These are phyloP conservation scores for Pseudotriccus pelzelni DNA, from an alignment of 2,797 vertebrate species.

Conservation along the genomic window DNA sequence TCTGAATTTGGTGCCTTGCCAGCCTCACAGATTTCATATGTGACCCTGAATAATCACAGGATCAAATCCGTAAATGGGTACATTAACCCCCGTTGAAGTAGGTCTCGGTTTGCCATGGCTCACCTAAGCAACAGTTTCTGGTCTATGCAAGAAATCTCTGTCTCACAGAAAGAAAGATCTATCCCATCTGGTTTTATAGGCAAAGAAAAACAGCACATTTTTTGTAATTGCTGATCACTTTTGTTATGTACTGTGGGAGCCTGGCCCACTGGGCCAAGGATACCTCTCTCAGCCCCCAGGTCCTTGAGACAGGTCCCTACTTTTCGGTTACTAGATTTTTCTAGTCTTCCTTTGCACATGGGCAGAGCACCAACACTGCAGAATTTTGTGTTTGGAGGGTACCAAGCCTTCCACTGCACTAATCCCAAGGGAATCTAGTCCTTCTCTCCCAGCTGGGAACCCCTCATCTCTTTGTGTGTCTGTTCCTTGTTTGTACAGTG, in stretches of 20 bases:
- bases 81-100: not conserved
- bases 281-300: not conserved
- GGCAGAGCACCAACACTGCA: not conserved
- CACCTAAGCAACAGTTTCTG: not conserved
- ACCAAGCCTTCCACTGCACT: not conserved
- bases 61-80: not conserved
- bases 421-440: not conserved
- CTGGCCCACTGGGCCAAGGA: not conserved
- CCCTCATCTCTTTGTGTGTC: not conserved
- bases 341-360: not conserved
- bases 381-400: not conserved
- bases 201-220: not conserved
- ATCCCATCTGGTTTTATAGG: not conserved
- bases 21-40: not conserved
- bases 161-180: not conserved
- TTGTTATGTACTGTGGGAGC: not conserved
- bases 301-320: not conserved
- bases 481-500: slow-evolving; percentile 5
- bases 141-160: not conserved
- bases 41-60: slow-evolving; percentile 1
- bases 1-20: slow-evolving; percentile 4
- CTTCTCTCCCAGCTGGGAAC: not conserved
- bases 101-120: not conserved
- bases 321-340: not conserved
- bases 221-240: not conserved